phyloP scores from a whole-genome alignment of 92 coral and sea anemone genomes.

The Palythoa caribaeorum region DNA sequence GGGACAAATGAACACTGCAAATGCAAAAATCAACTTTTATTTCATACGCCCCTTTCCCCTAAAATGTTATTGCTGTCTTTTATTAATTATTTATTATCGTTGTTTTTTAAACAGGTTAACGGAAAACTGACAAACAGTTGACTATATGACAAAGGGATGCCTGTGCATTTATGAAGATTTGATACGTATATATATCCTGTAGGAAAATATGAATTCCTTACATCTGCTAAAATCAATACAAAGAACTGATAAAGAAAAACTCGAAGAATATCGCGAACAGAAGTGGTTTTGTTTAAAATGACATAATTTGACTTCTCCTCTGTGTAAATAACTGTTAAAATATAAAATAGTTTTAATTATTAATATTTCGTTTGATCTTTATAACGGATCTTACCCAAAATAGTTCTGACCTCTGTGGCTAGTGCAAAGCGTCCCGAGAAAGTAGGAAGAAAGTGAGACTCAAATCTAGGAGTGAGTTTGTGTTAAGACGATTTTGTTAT shows the following conservation, averaged over 20 bases:
- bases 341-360: background rate
- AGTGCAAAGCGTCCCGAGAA: background rate
- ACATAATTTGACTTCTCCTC: background rate
- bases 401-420: background rate
- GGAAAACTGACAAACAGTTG: background rate
- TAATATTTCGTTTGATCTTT: background rate
- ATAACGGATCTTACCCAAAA: background rate
- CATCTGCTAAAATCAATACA: background rate
- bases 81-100: background rate
- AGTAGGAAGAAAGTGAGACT: background rate
- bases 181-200: background rate
- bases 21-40: background rate
- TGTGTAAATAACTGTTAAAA: conserved; percentile 18
- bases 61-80: background rate
- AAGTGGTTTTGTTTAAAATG: background rate
- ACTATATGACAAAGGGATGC: background rate
- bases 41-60: background rate
- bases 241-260: background rate
- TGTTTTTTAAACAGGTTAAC: background rate
- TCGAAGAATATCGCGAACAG: background rate
- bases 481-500: background rate
- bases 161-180: background rate
- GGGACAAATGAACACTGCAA: no score
- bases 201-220: background rate
- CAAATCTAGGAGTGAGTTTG: background rate